These are phyloP conservation scores for Dermatemys mawii DNA, from an alignment of 2,113 vertebrate genomes.

Conservation along the genomic window DNA sequence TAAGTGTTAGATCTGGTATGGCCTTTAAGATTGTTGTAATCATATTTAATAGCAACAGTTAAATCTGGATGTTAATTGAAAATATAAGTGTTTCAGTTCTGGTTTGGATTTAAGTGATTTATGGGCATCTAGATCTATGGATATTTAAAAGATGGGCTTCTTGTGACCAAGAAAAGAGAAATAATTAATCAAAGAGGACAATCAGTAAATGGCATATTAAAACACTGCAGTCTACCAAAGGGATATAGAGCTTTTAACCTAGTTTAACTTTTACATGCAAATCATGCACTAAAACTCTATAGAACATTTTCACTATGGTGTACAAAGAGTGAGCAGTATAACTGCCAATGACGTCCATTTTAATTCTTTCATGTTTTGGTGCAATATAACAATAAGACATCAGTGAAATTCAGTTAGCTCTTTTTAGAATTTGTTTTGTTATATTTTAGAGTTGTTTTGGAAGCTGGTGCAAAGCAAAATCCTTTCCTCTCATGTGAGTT, in stretches of 20 bases:
- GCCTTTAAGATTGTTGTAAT: neutral
- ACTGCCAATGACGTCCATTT: neutral
- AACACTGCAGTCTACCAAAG: slow-evolving; percentile 4
- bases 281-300: neutral
- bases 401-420: neutral
- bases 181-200: slow-evolving; percentile 63
- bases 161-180: slow-evolving; percentile 30
- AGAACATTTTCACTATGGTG: neutral
- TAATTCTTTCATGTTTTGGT: neutral
- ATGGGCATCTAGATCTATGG: slow-evolving; percentile 45
- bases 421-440: neutral
- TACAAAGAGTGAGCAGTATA: neutral
- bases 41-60: neutral
- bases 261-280: neutral
- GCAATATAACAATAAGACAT: neutral
- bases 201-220: slow-evolving; percentile 24
- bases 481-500: neutral
- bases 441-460: neutral
- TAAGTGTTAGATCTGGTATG: neutral
- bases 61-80: slow-evolving; percentile 31
- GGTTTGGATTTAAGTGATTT: slow-evolving; percentile 43
- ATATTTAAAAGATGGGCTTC: slow-evolving; percentile 46
- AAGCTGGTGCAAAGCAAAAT: neutral
- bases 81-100: neutral
- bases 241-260: neutral